A percentile compares a stretch with the other conserved stretches of the same genome.
Evolutionary conservation across 2,888 invertebrate species (phyloP).

Genomic region (Lithophane ornitopus): DNA sequence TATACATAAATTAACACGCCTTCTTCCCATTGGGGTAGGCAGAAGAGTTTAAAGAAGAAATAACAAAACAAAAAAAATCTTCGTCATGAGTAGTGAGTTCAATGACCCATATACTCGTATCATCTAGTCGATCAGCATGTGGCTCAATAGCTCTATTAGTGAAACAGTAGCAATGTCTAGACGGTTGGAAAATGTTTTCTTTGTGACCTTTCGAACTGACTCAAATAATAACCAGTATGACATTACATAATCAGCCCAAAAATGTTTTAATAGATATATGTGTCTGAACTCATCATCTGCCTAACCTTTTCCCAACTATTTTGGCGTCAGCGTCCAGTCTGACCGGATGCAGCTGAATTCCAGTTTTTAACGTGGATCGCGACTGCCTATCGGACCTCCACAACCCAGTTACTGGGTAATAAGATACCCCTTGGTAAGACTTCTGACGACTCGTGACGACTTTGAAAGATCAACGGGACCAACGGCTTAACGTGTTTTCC

Average conservation of each 20-base stretch:
- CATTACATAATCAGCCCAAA: not conserved
- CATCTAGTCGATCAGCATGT: not conserved
- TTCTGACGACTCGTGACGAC: not conserved
- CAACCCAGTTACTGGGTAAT: not conserved
- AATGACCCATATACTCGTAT: not conserved
- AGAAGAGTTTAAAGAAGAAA: too few relatives aligned
- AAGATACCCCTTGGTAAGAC: too few relatives aligned
- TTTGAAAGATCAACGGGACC: not conserved
- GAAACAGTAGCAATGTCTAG: conserved; percentile 28
- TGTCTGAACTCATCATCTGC: not conserved
- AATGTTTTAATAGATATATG: not conserved
- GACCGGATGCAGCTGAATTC: not conserved
- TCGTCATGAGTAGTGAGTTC: not conserved
- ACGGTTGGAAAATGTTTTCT: conserved; percentile 16
- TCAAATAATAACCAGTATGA: not conserved
- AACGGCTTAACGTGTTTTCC: not conserved
- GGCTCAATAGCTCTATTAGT: not conserved
- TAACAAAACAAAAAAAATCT: not conserved
- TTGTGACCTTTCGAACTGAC: not conserved
- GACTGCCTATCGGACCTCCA: not conserved
- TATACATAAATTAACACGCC: too few relatives aligned
- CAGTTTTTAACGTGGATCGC: not conserved
- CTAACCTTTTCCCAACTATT: not conserved
- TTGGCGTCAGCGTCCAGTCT: not conserved
- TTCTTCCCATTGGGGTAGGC: too few relatives aligned